Evolutionary conservation across 2,888 invertebrate species (phyloP).

Genomic region (Parnassius mnemosyne): DNA sequence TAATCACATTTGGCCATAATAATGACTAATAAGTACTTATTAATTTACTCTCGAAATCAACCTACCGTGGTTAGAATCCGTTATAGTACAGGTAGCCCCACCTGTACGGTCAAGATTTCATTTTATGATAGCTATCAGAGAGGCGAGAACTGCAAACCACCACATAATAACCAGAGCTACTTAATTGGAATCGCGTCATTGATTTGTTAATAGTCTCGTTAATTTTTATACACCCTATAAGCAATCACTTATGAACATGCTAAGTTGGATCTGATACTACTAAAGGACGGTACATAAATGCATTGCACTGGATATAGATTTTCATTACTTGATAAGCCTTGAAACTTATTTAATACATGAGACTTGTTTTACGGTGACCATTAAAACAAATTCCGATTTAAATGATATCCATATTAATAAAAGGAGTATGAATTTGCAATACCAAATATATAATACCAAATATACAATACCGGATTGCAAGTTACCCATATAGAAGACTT

Average conservation of each 20-base stretch:
- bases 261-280: constrained; percentile 47
- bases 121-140: constrained; percentile 60
- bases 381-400: constrained; percentile 27
- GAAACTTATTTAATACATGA: constrained; percentile 24
- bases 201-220: constrained; percentile 71
- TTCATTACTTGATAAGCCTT: constrained; percentile 34
- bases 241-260: constrained; percentile 46
- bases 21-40: too few species aligned
- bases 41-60: too few species aligned
- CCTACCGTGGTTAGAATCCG: too few species aligned
- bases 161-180: constrained; percentile 57
- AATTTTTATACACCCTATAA: constrained; percentile 57
- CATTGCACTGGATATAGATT: constrained; percentile 31
- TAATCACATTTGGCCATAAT: too few species aligned
- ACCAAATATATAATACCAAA: constrained; percentile 35
- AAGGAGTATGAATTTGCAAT: background rate
- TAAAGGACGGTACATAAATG: constrained; percentile 27
- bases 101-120: constrained; percentile 55
- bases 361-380: constrained; percentile 27
- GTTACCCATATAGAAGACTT: constrained; percentile 54
- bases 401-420: constrained; percentile 12
- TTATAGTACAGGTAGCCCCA: too few species aligned
- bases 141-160: constrained; percentile 54
- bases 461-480: constrained; percentile 54
- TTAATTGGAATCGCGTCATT: constrained; percentile 69